Conservation (phyloP, 2,888 invertebrate genomes). For the Folsomia candida region DNA sequence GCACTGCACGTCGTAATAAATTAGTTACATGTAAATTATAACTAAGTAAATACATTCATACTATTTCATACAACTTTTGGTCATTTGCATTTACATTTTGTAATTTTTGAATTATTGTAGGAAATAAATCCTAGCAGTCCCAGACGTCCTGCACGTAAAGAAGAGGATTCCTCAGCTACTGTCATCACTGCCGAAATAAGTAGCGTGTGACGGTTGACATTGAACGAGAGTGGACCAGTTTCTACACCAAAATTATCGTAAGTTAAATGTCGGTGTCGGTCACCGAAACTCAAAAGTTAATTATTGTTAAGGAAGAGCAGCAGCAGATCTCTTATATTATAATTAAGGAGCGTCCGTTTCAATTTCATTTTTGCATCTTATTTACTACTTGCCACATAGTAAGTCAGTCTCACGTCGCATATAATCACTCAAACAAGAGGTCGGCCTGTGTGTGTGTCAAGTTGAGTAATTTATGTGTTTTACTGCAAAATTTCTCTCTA, state of each 20-base stretch:
- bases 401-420: not conserved
- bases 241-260: not conserved
- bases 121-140: no score
- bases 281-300: not conserved
- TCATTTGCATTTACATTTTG: no score
- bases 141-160: no score
- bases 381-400: not conserved
- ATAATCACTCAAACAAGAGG: not conserved
- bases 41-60: no score
- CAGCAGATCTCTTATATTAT: not conserved
- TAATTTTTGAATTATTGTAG: no score
- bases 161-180: no score
- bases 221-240: not conserved
- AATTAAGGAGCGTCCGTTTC: not conserved
- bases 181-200: no score
- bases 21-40: no score
- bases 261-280: not conserved
- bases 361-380: not conserved
- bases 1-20: no score
- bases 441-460: not conserved
- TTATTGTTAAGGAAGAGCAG: no score
- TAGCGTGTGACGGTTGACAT: not conserved
- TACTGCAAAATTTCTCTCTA: conserved; percentile 1
- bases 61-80: no score
- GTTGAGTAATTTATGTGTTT: not conserved